These are phyloP conservation scores for Odontamblyopus rebecca DNA, from an alignment of 2,797 vertebrate species.

Conservation along the genomic window DNA sequence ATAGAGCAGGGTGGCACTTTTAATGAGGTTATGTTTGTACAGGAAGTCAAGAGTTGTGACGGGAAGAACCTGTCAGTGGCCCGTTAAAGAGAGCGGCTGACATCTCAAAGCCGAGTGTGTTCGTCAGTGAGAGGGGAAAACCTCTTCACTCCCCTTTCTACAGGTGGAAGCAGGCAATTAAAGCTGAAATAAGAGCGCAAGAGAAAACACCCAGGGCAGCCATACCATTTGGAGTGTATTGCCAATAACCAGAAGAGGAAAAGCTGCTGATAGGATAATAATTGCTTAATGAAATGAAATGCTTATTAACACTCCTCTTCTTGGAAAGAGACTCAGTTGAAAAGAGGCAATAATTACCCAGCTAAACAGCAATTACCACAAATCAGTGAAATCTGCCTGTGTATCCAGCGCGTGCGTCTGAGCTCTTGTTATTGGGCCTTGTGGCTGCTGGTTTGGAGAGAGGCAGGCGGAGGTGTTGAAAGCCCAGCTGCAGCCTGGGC, in stretches of 20 bases:
- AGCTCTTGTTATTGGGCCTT: conserved; percentile 17
- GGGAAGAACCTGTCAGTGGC: conserved; percentile 78
- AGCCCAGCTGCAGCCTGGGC: conserved; percentile 59
- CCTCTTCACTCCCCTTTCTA: conserved; percentile 63
- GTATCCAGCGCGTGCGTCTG: conserved; percentile 21
- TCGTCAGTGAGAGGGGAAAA: conserved; percentile 60
- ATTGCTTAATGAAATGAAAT: conserved; percentile 64
- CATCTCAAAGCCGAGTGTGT: conserved; percentile 73
- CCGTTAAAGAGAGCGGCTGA: conserved; percentile 72
- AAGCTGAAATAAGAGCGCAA: conserved; percentile 60
- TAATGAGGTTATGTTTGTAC: conserved; percentile 82
- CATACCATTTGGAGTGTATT: conserved; percentile 47
- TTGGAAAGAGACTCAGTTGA: conserved; percentile 44
- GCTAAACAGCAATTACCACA: conserved; percentile 61
- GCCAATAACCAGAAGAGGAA: conserved; percentile 59
- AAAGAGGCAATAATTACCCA: conserved; percentile 51
- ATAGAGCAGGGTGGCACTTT: conserved; percentile 73
- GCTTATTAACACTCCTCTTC: conserved; percentile 58
- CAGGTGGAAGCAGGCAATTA: conserved; percentile 76
- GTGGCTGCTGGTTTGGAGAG: conserved; percentile 28
- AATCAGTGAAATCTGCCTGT: conserved; percentile 26
- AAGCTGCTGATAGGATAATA: conserved; percentile 63
- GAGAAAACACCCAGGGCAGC: conserved; percentile 54
- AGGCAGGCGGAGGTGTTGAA: conserved; percentile 60
- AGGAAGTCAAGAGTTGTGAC: conserved; percentile 79